Percentiles rank a stretch among this genome's conserved stretches.
Conservation (phyloP, 2,888 invertebrate species). For the Acronicta psi region DNA sequence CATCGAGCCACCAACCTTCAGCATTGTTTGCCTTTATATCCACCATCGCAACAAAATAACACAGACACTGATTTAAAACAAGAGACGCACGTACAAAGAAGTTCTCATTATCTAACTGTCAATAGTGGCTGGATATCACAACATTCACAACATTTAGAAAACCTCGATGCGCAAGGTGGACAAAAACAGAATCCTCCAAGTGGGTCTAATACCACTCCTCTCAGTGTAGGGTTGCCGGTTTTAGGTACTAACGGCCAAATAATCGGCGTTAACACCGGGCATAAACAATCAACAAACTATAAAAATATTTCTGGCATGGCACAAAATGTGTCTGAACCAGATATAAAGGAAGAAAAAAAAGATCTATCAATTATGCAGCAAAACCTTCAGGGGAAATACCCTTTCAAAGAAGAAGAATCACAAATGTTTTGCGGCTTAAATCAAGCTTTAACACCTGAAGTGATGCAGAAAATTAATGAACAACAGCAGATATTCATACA, state of each 20-base stretch:
- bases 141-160: conserved; percentile 80
- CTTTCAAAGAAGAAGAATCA: conserved; percentile 78
- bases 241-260: conserved; percentile 90
- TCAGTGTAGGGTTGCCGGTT: conserved; percentile 79
- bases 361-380: conserved; percentile 60
- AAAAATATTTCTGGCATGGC: conserved; percentile 67
- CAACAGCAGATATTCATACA: conserved; percentile 89
- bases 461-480: conserved; percentile 88
- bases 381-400: conserved; percentile 65
- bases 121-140: conserved; percentile 86
- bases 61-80: conserved; percentile 74
- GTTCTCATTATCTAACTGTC: conserved; percentile 84
- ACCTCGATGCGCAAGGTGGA: conserved; percentile 62
- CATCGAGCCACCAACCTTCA: conserved; percentile 68
- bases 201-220: conserved; percentile 60
- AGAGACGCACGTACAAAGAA: conserved; percentile 78
- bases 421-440: conserved; percentile 84
- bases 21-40: conserved; percentile 64
- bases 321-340: conserved; percentile 65
- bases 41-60: conserved; percentile 68
- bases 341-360: conserved; percentile 77
- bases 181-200: conserved; percentile 68
- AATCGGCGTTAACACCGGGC: conserved; percentile 88
- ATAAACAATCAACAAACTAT: conserved; percentile 68
- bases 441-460: conserved; percentile 85